Evolutionary conservation across 1,140 invertebrate species (phyloP).

Genomic region (Bradysia coprophila): DNA sequence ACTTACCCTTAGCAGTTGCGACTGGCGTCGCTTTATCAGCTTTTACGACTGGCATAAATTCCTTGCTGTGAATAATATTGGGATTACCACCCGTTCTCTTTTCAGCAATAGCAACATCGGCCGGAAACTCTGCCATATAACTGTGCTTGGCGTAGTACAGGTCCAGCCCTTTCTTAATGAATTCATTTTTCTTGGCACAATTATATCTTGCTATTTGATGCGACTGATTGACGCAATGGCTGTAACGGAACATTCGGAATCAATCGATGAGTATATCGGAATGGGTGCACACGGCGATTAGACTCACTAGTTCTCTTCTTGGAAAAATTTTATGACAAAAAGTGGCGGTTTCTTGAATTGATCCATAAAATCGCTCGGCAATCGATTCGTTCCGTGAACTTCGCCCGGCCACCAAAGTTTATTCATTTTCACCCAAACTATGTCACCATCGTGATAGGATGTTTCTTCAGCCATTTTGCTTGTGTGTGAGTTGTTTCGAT

Average conservation of each 20-base stretch:
- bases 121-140: conserved; percentile 55
- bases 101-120: conserved; percentile 48
- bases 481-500: too few relatives aligned
- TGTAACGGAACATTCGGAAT: too few relatives aligned
- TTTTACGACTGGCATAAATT: conserved; percentile 39
- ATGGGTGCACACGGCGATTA: too few relatives aligned
- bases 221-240: too few relatives aligned
- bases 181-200: conserved; percentile 54
- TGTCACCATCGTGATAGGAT: conserved; percentile 53
- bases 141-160: conserved; percentile 35
- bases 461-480: too few relatives aligned
- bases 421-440: conserved; percentile 66
- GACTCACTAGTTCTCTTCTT: conserved; percentile 62
- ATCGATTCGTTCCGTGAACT: conserved; percentile 38
- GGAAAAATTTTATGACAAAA: conserved; percentile 62
- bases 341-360: conserved; percentile 47
- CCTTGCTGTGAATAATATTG: conserved; percentile 36
- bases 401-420: conserved; percentile 63
- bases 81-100: conserved; percentile 42
- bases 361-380: conserved; percentile 39
- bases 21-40: too few relatives aligned
- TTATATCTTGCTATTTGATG: too few relatives aligned
- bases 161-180: conserved; percentile 55
- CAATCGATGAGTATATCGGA: too few relatives aligned
- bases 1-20: too few relatives aligned